Conservation (phyloP, 2,797 vertebrate species). For the Carapus acus region DNA sequence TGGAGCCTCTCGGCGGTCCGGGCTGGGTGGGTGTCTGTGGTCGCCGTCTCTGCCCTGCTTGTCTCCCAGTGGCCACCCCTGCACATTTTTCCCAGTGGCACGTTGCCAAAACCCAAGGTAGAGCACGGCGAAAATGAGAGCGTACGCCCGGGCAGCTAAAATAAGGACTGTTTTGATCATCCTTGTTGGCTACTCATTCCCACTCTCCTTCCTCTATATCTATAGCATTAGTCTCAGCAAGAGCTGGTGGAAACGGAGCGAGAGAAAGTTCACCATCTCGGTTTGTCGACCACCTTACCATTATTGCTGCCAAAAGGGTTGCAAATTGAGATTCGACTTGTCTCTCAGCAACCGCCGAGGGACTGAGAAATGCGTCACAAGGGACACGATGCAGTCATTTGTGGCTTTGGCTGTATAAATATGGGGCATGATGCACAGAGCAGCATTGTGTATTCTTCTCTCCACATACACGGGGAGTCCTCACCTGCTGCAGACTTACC, state of each 20-base stretch:
- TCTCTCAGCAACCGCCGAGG: constrained; percentile 63
- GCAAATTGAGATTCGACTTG: constrained; percentile 73
- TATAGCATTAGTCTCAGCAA: constrained; percentile 70
- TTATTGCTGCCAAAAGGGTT: constrained; percentile 71
- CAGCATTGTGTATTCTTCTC: constrained; percentile 52
- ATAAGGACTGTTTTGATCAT: constrained; percentile 74
- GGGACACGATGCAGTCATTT: constrained; percentile 69
- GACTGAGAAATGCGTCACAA: constrained; percentile 70
- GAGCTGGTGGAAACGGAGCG: constrained; percentile 69
- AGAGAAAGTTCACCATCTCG: constrained; percentile 67
- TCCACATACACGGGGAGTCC: constrained; percentile 45
- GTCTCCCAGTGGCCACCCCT: constrained; percentile 62
- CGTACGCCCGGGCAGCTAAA: constrained; percentile 63
- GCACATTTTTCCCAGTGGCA: constrained; percentile 62
- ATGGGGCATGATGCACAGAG: constrained; percentile 53
- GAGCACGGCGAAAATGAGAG: constrained; percentile 72
- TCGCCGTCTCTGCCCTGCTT: constrained; percentile 52
- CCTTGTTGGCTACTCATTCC: constrained; percentile 69
- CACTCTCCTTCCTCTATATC: constrained; percentile 57
- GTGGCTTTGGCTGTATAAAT: constrained; percentile 69
- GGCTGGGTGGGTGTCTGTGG: constrained; percentile 71
- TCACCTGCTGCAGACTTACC: constrained; percentile 49
- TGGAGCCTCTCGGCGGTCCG: constrained; percentile 33
- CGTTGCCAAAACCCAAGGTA: constrained; percentile 71
- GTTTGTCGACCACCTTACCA: constrained; percentile 74